These are phyloP conservation scores for Agrochola lychnidis DNA, from an alignment of 2,888 invertebrate genomes.

Conservation along the genomic window DNA sequence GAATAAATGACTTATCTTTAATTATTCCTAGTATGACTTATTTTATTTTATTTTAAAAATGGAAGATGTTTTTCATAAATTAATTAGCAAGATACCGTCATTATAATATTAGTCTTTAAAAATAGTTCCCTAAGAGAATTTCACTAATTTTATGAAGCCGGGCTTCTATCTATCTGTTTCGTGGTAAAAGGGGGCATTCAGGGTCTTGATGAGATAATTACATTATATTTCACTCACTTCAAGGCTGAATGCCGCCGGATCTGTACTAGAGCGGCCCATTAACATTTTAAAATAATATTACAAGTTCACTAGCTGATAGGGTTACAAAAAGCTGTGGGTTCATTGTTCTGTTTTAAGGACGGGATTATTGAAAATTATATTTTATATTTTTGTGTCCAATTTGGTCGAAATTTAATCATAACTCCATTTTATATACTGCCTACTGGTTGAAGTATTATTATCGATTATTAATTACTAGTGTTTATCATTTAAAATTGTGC, in stretches of 20 bases:
- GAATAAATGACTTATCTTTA: too few relatives aligned
- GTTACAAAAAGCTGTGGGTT: constrained; percentile 44
- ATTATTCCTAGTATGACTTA: too few relatives aligned
- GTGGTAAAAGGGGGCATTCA: constrained; percentile 41
- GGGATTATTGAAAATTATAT: constrained; percentile 43
- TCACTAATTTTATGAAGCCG: background rate
- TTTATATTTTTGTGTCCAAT: constrained; percentile 55
- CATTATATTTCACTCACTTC: constrained; percentile 65
- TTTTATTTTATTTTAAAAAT: too few relatives aligned
- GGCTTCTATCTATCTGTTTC: background rate
- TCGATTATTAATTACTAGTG: background rate
- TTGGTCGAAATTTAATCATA: constrained; percentile 36
- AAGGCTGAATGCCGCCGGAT: constrained; percentile 58
- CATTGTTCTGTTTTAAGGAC: constrained; percentile 45
- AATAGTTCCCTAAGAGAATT: too few relatives aligned
- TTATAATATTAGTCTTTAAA: too few relatives aligned
- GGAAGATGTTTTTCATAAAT: too few relatives aligned
- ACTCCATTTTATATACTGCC: background rate
- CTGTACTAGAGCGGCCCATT: constrained; percentile 53
- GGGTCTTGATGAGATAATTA: constrained; percentile 67
- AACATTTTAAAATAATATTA: constrained; percentile 63
- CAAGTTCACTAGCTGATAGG: constrained; percentile 53
- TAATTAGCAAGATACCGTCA: too few relatives aligned
- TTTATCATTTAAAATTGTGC: background rate
- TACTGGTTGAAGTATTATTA: constrained; percentile 1